Percentiles rank a stretch among this genome's conserved stretches.
These are phyloP conservation scores for Sula dactylatra DNA, from an alignment of 2,113 vertebrate species.

Conservation along the genomic window DNA sequence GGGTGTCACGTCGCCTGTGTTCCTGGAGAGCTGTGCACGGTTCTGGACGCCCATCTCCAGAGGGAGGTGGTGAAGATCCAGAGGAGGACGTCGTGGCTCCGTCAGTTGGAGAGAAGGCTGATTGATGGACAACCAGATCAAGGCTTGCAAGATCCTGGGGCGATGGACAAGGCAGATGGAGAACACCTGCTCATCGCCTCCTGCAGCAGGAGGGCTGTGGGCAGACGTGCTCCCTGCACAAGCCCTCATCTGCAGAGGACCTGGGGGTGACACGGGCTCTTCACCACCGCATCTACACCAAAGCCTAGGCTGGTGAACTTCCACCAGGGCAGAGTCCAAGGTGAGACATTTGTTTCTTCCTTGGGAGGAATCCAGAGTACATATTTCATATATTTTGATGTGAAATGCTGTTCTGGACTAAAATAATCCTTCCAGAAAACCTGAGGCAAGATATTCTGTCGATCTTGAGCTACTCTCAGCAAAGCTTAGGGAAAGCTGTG, in stretches of 20 bases:
- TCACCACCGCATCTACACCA: neutral
- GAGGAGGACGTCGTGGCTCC: neutral
- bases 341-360: neutral
- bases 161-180: neutral
- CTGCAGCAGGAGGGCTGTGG: neutral
- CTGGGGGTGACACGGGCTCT: neutral
- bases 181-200: neutral
- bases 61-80: neutral
- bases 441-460: neutral
- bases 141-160: neutral
- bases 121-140: neutral
- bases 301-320: neutral
- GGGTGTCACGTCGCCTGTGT: neutral
- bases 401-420: neutral
- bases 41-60: neutral
- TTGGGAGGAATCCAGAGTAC: neutral
- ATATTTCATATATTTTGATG: neutral
- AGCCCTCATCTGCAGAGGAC: neutral
- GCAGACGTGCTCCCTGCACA: neutral
- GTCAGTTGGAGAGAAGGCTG: neutral
- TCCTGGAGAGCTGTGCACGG: neutral
- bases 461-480: neutral
- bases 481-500: neutral
- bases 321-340: neutral
- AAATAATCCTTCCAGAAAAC: neutral